A percentile compares a stretch with the other conserved stretches of the same genome.
Conservation (phyloP, 2,113 vertebrate genomes). For the Gracilinanus agilis region DNA sequence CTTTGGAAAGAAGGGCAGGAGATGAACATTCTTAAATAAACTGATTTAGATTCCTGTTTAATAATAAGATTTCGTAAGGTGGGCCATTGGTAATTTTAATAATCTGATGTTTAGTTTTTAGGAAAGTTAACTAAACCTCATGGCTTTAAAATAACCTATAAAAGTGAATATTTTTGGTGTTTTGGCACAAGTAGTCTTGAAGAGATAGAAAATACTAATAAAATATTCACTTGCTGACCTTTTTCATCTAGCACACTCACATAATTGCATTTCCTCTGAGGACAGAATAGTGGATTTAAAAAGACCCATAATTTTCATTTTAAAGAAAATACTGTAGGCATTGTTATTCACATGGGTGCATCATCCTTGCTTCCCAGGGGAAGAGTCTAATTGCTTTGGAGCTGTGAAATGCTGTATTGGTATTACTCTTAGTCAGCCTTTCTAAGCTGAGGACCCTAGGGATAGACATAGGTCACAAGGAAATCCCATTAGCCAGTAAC, state of each 20-base stretch:
- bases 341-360: slow-evolving; percentile 35
- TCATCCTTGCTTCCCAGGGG: slow-evolving; percentile 42
- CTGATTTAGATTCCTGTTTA: neutral
- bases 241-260: slow-evolving; percentile 32
- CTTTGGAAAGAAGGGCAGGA: neutral
- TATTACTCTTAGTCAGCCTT: slow-evolving; percentile 59
- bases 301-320: slow-evolving; percentile 53
- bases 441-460: slow-evolving; percentile 34
- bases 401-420: slow-evolving; percentile 44
- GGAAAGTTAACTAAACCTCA: slow-evolving; percentile 45
- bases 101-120: slow-evolving; percentile 5
- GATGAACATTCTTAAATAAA: neutral
- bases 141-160: slow-evolving; percentile 23
- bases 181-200: slow-evolving; percentile 35
- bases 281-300: slow-evolving; percentile 49
- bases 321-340: slow-evolving; percentile 65
- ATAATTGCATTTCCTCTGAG: slow-evolving; percentile 50
- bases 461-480: slow-evolving; percentile 64
- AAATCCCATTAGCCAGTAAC: slow-evolving; percentile 80
- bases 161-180: slow-evolving; percentile 41
- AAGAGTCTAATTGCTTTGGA: slow-evolving; percentile 61
- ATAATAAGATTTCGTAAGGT: neutral
- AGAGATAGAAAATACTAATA: slow-evolving; percentile 27
- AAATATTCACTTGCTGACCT: slow-evolving; percentile 13
- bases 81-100: neutral